Evolutionary conservation across 2,113 vertebrate species (phyloP), one percentile per base, ranked within the genome.

Genomic region (Circaetus gallicus): DNA sequence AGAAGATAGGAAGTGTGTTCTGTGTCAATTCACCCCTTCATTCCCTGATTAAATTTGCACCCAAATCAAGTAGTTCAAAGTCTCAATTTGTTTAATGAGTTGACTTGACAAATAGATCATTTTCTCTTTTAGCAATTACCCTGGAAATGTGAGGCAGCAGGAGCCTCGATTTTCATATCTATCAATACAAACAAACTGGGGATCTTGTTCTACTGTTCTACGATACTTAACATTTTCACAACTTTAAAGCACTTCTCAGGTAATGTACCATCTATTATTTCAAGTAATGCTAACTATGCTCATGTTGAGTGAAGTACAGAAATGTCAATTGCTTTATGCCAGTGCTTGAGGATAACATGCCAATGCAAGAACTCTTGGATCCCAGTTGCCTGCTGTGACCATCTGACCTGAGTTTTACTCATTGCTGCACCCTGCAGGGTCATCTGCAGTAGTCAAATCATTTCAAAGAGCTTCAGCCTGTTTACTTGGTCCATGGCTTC

Each of bases 1-100:
- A 91, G 78, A 80, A 73, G 58, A 79, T 32, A 40, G 49, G 62
- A 95, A 91, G 71, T 86, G 14, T 78, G 66, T 62, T 92, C 70
- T 89, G 24, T 94, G 93, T 77, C 81, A 77, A 20, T 73, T 95
- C 78, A 88, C 59, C 86, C 74, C 25, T 94, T 78, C 22, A 21
- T 20, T 90, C 78, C 29, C 38, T 88, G 72, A 91, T 94, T 94
- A 90, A 94, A 95, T 96, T 81, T 94, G 26, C 38, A 83, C 58
- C 38, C 45, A 95, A 95, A 94, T 89, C 66, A 85, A 95, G 78
- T 73, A 79, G 73, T 82, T 95, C 53, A 82, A 95, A 93, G 82
- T 80, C 78, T 94, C 84, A 82, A 95, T 87, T 88, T 91, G 87
- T 82, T 94, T 91, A 95, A 94, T 90, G 82, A 90, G 26, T 86